Evolutionary conservation across 2,888 invertebrate genomes (phyloP).

Genomic region (Cephus runcator): DNA sequence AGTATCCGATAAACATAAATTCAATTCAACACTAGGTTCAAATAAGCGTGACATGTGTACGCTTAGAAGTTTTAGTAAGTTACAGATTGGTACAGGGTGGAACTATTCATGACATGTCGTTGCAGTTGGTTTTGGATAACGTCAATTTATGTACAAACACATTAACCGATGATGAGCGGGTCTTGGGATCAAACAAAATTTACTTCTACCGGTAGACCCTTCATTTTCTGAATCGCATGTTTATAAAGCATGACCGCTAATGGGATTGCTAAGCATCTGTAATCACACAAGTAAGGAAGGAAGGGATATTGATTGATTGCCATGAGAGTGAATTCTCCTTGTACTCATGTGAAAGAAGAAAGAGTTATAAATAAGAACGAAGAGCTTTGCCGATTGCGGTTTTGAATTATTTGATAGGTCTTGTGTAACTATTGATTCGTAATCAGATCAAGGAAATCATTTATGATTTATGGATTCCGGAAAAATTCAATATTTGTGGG

Average conservation of each 20-base stretch:
- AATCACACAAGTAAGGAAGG: constrained; percentile 11
- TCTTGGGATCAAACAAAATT: background rate
- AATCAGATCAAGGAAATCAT: background rate
- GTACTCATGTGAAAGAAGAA: background rate
- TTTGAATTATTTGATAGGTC: background rate
- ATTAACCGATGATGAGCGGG: background rate
- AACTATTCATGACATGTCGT: constrained; percentile 1
- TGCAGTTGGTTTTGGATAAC: background rate
- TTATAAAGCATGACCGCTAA: constrained; percentile 15
- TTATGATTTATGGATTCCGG: background rate
- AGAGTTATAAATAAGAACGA: background rate
- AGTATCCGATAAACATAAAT: background rate
- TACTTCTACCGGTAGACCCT: background rate
- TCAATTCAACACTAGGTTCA: background rate
- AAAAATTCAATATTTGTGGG: background rate
- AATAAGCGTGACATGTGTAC: background rate
- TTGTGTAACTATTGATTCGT: background rate
- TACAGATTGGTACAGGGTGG: constrained; percentile 21
- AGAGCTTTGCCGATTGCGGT: background rate
- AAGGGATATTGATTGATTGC: background rate
- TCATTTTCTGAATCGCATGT: constrained; percentile 13
- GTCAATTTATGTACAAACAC: background rate
- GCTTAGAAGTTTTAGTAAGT: background rate
- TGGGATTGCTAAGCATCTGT: constrained; percentile 14
- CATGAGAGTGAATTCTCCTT: background rate